phyloP scores from a whole-genome alignment of 2,113 vertebrate species.

The Sturnus vulgaris region DNA sequence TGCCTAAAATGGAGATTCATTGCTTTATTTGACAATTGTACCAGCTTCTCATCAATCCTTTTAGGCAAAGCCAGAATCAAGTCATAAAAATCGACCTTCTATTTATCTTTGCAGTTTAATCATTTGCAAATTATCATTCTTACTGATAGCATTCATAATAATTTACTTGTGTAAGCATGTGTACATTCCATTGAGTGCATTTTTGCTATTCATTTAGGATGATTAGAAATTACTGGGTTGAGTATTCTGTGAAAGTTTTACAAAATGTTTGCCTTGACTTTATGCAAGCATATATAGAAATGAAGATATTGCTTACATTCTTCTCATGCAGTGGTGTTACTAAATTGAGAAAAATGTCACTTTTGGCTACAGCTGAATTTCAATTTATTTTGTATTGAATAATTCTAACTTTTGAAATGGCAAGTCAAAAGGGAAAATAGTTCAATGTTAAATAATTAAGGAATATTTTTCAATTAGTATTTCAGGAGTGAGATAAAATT shows the following conservation, averaged over 20 bases:
- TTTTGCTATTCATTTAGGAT: background rate
- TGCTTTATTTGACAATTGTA: background rate
- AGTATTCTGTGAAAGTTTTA: background rate
- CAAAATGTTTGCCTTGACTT: background rate
- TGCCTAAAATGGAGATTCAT: background rate
- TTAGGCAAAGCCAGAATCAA: background rate
- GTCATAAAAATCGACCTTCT: background rate
- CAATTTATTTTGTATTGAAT: background rate
- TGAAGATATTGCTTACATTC: background rate
- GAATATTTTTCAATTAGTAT: background rate
- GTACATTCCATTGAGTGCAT: background rate
- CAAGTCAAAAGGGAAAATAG: background rate
- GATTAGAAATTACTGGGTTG: background rate
- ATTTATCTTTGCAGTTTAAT: conserved; percentile 19
- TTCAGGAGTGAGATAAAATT: background rate
- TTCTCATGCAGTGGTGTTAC: background rate
- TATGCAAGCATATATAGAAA: background rate
- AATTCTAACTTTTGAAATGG: background rate
- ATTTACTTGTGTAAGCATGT: background rate
- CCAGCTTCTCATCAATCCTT: background rate
- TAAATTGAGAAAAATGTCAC: background rate
- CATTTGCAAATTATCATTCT: conserved; percentile 25
- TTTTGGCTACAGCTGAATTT: background rate
- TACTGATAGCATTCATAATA: background rate
- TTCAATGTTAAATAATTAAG: background rate